Evolutionary conservation across 2,797 vertebrate genomes (phyloP).

Genomic region (Scolopax bukidnonensis): DNA sequence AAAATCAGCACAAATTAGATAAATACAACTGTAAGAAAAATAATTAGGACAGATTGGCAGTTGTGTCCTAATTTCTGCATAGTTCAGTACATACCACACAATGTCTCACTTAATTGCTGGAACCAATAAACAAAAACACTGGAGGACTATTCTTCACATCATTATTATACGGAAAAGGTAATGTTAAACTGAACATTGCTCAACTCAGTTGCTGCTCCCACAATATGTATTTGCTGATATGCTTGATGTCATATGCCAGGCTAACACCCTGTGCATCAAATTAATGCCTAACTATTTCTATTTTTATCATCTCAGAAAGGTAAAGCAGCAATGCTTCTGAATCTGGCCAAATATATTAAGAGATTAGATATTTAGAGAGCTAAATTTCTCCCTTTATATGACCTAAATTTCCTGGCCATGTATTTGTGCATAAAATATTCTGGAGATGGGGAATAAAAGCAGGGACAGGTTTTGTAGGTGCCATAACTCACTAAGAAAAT

Average conservation of each 20-base stretch:
- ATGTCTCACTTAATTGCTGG: slow-evolving; percentile 2
- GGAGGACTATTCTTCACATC: not conserved
- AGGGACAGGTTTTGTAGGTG: not conserved
- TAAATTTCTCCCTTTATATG: not conserved
- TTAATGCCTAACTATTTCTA: not conserved
- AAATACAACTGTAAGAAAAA: slow-evolving; percentile 20
- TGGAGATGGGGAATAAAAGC: not conserved
- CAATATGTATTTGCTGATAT: not conserved
- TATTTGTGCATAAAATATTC: not conserved
- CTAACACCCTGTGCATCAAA: not conserved
- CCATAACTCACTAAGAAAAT: not conserved
- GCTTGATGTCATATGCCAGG: not conserved
- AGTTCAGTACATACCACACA: not conserved
- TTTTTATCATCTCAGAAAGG: slow-evolving; percentile 3
- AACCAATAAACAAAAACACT: not conserved
- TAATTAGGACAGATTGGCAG: slow-evolving; percentile 2
- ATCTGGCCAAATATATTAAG: not conserved
- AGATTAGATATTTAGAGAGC: not conserved
- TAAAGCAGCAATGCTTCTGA: not conserved
- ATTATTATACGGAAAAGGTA: not conserved
- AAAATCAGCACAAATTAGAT: not conserved
- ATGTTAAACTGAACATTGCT: not conserved
- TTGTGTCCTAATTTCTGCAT: slow-evolving; percentile 6
- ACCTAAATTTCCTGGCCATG: not conserved
- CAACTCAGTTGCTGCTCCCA: not conserved